Evolutionary conservation across 2,888 invertebrate genomes (phyloP), one percentile per base, ranked within the genome.

Genomic region (Mythimna loreyi): DNA sequence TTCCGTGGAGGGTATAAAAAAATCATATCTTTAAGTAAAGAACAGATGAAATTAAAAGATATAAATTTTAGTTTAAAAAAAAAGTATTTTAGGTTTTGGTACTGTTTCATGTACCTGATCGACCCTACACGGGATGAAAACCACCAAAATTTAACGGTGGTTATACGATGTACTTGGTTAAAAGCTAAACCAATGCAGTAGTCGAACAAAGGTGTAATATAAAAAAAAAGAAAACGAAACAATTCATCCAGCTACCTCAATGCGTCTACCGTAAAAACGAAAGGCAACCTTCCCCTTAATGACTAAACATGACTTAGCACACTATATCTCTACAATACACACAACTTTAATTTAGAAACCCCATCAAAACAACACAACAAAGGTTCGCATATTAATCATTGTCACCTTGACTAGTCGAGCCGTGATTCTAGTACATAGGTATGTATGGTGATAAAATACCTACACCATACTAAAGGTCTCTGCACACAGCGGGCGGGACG

Each of bases 281-380:
- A 68, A 58, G 75, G 57, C 13, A 21, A 68, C 36, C 53, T 58
- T 16, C 28, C 16, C 16, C n/a, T n/a, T 40, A 71, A 33, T 19
- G 33, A n/a, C 28, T 19, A 7, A 50, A 47, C 73, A 56, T 75
- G 78, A 75, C 56, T 55, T 21, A 4, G 30, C 79, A 65, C 23
- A 33, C 16, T 40, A 49, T 52, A 40, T 52, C n/a, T 58, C 23
- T n/a, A 36, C 33, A n/a, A 59, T 40, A 45, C 9, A 43, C 1
- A 68, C 6, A 59, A 28, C 8, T 70, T 80, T 21, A 71, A 71
- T 64, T 66, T 60, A 53, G 56, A 66, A 80, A 70, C 9, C 47
- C 80, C 61, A 81, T 81, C 60, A 60, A 47, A 62, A 43, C 70
- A 49, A 81, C 81, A 43, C 70, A 49, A 81, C 81, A 77, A 77